Percentiles rank a stretch among this genome's conserved stretches.
Evolutionary conservation across 1,140 invertebrate species (phyloP).

Genomic region (Zaprionus vittiger): DNA sequence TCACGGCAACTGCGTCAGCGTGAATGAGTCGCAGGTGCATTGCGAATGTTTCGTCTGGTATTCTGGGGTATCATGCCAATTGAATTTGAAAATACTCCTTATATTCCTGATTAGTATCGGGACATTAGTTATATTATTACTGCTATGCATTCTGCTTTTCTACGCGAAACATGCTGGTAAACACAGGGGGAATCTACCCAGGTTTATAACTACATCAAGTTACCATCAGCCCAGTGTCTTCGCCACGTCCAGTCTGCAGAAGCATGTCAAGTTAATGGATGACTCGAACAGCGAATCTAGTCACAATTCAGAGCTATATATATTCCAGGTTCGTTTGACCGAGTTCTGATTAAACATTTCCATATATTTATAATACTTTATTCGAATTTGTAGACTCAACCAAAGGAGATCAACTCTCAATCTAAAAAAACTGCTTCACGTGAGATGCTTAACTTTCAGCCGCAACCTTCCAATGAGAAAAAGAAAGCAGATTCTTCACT

Average conservation of each 20-base stretch:
- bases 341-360: neutral
- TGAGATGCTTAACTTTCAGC: too few species aligned
- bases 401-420: neutral
- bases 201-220: slow-evolving; percentile 34
- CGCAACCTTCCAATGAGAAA: neutral
- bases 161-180: slow-evolving; percentile 59
- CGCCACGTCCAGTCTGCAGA: slow-evolving; percentile 84
- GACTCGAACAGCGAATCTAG: slow-evolving; percentile 92
- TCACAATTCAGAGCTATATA: slow-evolving; percentile 75
- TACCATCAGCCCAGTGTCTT: slow-evolving; percentile 40
- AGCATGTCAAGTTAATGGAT: slow-evolving; percentile 89
- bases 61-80: slow-evolving; percentile 90
- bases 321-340: slow-evolving; percentile 45
- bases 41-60: slow-evolving; percentile 96
- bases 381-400: neutral
- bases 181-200: neutral
- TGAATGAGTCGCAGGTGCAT: slow-evolving; percentile 83
- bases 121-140: slow-evolving; percentile 88
- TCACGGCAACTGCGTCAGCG: slow-evolving; percentile 91
- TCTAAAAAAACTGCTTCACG: neutral
- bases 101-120: slow-evolving; percentile 91
- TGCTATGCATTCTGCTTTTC: slow-evolving; percentile 90
- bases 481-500: slow-evolving; percentile 86
- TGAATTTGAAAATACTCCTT: slow-evolving; percentile 93
- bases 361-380: neutral